Base-by-base conservation (phyloP, 2,888 invertebrate genomes). In the Diloba caeruleocephala region DNA sequence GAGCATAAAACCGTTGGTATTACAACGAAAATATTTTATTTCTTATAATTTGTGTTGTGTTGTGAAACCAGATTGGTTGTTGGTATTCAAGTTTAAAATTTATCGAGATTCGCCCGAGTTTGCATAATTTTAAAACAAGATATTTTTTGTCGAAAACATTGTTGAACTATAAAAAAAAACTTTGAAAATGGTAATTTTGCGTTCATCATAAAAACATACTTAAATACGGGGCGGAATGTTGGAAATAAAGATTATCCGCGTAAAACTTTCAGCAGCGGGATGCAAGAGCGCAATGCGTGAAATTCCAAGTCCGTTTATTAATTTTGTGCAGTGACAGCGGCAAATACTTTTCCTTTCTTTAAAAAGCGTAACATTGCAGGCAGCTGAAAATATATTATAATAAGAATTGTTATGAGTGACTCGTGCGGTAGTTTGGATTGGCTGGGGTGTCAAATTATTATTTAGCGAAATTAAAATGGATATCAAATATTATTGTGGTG, bases 301-400 rank as follows among this genome's bases (percentile, higher is more conserved):
- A 77, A 83, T 79, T 70, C 74, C 75, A 59, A 54, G 69, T 64
- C 69, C 71, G 71, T 66, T 79, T 76, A 82, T 82, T 82, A 82
- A 74, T 74, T 66, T 51, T 55, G 44, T 42, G 33, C 68, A 71
- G 54, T 74, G 79, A 79, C 76, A 79, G 64, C 55, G 63, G 59
- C 52, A 56, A 51, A 74, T 59, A 54, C 39, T 54, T 36, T 50
- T 63, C 46, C 31, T 59, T 42, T 23, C 28, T 51, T 58, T 68
- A 65, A 66, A 53, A 29, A 54, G 38, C 46, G 46, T 60, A 56
- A 26, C 38, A 39, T 50, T 55, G 58, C 67, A 63, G 49, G 58
- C 67, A 63, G 49, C 58, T 66, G 49, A 43, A 58, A 58, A 44
- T 51, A 46, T 46, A 49, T 46, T 49, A 36, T 50, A 42, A 29